Base-by-base conservation (phyloP, 2,113 vertebrate genomes). In the Pedetes capensis region DNA sequence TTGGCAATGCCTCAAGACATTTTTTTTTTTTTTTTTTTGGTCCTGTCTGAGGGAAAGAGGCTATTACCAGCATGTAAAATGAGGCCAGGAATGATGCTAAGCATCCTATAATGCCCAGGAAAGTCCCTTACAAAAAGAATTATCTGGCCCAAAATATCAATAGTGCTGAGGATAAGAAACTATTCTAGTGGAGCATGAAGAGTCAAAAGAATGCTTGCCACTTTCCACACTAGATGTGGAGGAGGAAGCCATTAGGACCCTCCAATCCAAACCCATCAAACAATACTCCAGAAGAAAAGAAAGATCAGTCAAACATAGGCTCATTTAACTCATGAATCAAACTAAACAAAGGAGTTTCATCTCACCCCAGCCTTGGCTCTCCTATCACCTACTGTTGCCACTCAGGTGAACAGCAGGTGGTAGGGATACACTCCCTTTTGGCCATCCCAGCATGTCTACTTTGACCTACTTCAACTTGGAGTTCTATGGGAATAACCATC, bases 391-490 rank as follows among this genome's bases (percentile, higher is more conserved):
- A 89, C 87, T 69, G 92, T 42, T 83, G 93, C 69, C 79, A 94
- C 80, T 95, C 74, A 93, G 89, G 83, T 94, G 39, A 86, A 79
- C 9, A 84, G 87, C 80, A 84, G 64, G 87, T 63, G 71, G 61
- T 11, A 93, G 71, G 61, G 57, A 92, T 74, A 53, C 12, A n/a
- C 18, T 79, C 57, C 69, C 83, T 84, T 93, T 78, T 72, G 78
- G 64, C 89, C 87, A 72, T 91, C 64, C 83, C 37, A 47, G 66
- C 68, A 96, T 95, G 92, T 84, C 75, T 83, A 55, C 66, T 78
- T 16, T 93, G 95, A 97, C 95, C 95, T 91, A 84, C 39, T 94
- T 93, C 84, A 78, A 68, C 69, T 55, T 86, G 47, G 39, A 94
- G 68, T 75, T 55, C 23, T 78, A 16, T 42, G 42, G 55, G n/a